Base-by-base conservation (phyloP, 2,113 vertebrate species). In the Cromileptes altivelis region DNA sequence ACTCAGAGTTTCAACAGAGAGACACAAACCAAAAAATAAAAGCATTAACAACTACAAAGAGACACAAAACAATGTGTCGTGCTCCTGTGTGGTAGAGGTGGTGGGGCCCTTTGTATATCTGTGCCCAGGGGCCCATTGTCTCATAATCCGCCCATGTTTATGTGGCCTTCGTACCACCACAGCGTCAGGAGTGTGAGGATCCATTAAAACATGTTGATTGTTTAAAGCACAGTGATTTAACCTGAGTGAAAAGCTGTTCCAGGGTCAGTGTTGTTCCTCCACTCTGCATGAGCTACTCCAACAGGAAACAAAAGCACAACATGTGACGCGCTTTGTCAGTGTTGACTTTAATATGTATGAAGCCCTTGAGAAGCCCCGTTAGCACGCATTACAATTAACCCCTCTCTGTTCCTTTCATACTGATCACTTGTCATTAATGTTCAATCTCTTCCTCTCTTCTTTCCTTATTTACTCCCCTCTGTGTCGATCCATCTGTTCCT, bases 281-380 rank as follows among this genome's bases (percentile, higher is more conserved):
- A 4, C 47, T 57, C 57, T 5, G 27, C 33, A 9, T 40, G 33
- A 18, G 40, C 15, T 62, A 56, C 69, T 49, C 74, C 13, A 82
- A 67, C 0, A 50, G 49, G n/a, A 61, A 52, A 86, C 83, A 86
- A 60, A 1, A 5, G 10, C 30, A 0, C 85, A 13, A 25, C 78
- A 33, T 76, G 79, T 18, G 76, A 45, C 3, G 2, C 1, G n/a
- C 64, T 78, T 40, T 60, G 76, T 60, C 33, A n/a, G 0, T 7
- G 56, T 53, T 64, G 61, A 84, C 85, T 82, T 84, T 79, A 53
- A 74, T 70, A 82, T 86, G 85, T 4, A 83, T 61, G 50, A 62
- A 61, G 78, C 33, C 33, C 25, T n/a, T 13, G 63, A 67, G 75
- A 62, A 50, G 52, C 49, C n/a, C 61, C 6, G 23, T 64, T 61